Conservation (phyloP, 2,797 vertebrate genomes). For the Mormyrops boulengeri region DNA sequence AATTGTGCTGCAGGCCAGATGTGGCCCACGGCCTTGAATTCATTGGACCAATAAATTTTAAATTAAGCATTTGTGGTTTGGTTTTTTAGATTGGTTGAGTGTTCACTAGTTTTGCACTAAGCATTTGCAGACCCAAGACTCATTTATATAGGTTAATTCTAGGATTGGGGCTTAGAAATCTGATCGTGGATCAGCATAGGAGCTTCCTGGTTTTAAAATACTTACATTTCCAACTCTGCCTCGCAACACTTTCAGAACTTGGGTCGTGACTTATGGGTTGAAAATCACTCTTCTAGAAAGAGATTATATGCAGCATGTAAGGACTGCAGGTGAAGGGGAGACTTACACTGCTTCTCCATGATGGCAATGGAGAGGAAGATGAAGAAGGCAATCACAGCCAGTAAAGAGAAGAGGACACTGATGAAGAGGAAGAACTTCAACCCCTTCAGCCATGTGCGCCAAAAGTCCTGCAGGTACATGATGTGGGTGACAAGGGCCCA, state of each 20-base stretch:
- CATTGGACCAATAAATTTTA: background rate
- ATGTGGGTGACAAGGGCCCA: slow-evolving; percentile 86
- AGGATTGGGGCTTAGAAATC: background rate
- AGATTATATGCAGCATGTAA: background rate
- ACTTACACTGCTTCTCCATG: slow-evolving; percentile 75
- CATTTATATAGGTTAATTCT: background rate
- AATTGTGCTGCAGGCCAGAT: background rate
- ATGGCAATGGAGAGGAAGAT: slow-evolving; percentile 76
- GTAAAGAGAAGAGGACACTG: slow-evolving; percentile 69
- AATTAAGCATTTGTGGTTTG: background rate
- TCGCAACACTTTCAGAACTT: background rate
- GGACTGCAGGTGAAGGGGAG: background rate
- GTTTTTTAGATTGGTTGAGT: background rate
- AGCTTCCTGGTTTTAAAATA: background rate
- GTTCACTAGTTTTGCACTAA: background rate
- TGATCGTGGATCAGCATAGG: background rate
- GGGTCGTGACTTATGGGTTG: background rate
- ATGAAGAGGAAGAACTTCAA: slow-evolving; percentile 82
- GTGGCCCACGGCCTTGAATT: background rate
- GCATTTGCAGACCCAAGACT: background rate
- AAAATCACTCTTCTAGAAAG: background rate
- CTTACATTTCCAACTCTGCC: background rate
- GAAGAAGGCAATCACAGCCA: slow-evolving; percentile 73
- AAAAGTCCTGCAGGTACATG: slow-evolving; percentile 95
- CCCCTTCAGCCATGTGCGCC: slow-evolving; percentile 93